Base-by-base conservation (phyloP, 2,888 invertebrate species). In the Bugula neritina region DNA sequence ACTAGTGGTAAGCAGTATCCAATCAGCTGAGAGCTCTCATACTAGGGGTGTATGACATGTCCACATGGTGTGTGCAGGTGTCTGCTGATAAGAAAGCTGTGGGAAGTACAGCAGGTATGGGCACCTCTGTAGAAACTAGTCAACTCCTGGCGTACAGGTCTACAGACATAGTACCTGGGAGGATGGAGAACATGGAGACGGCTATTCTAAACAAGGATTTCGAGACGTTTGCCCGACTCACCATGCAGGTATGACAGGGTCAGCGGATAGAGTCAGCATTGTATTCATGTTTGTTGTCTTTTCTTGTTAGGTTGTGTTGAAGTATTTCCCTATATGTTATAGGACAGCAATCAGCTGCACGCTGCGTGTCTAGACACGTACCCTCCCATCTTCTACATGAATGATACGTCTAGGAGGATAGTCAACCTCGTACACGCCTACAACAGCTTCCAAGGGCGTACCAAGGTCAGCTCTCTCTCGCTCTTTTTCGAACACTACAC, bases 261-360 rank as follows among this genome's bases (percentile, higher is more conserved):
- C n/a, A n/a, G n/a, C n/a, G n/a, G n/a, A n/a, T n/a, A n/a, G n/a
- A n/a, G n/a, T n/a, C n/a, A n/a, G n/a, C n/a, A n/a, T n/a, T n/a
- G n/a, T n/a, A n/a, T n/a, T n/a, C n/a, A n/a, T n/a, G n/a, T n/a
- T n/a, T n/a, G n/a, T n/a, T n/a, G n/a, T n/a, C n/a, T n/a, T n/a
- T n/a, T n/a, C n/a, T n/a, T n/a, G n/a, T n/a, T n/a, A n/a, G n/a
- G n/a, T n/a, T n/a, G n/a, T n/a, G n/a, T n/a, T n/a, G n/a, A n/a
- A n/a, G n/a, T n/a, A n/a, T n/a, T n/a, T n/a, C n/a, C n/a, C n/a
- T n/a, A n/a, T n/a, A n/a, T n/a, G n/a, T n/a, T 75, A 17, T 76
- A 83, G 84, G 99, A 99, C 80, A 96, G 96, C 74, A 98, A 99
- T 87, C 93, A 96, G 82, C 90, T 99, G 80, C 99, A 99, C 87